Conservation (phyloP, 2,113 vertebrate genomes). For the Phalacrocorax brasilianus region DNA sequence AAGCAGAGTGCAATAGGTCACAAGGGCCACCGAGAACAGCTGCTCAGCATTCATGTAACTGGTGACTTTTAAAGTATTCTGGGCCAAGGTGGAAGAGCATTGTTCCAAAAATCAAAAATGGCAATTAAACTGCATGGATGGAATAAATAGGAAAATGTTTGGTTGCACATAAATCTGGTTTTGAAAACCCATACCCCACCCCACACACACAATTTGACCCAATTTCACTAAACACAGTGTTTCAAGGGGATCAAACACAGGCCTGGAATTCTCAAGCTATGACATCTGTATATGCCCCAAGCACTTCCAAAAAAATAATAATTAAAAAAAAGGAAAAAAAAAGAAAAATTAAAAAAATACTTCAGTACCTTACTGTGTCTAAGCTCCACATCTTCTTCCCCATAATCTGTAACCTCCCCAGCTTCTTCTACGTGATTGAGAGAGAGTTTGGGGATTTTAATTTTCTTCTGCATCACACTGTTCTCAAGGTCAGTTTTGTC, state of each 20-base stretch:
- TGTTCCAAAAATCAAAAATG: not conserved
- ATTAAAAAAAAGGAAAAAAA: not conserved
- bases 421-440: constrained; percentile 89
- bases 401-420: constrained; percentile 89
- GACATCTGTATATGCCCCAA: not conserved
- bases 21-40: not conserved
- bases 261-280: constrained; percentile 36
- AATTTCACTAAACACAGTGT: not conserved
- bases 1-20: not conserved
- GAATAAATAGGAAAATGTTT: not conserved
- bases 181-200: not conserved
- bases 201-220: not conserved
- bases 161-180: not conserved
- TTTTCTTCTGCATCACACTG: constrained; percentile 99
- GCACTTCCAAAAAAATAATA: not conserved
- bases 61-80: not conserved
- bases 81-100: not conserved
- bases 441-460: constrained; percentile 99
- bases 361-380: constrained; percentile 96
- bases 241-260: constrained; percentile 17
- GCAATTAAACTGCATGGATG: not conserved
- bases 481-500: constrained; percentile 95
- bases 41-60: not conserved
- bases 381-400: constrained; percentile 91
- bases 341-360: constrained; percentile 25